These are phyloP conservation scores for Agonum fuliginosum DNA, from an alignment of 2,888 invertebrate genomes.

Conservation along the genomic window DNA sequence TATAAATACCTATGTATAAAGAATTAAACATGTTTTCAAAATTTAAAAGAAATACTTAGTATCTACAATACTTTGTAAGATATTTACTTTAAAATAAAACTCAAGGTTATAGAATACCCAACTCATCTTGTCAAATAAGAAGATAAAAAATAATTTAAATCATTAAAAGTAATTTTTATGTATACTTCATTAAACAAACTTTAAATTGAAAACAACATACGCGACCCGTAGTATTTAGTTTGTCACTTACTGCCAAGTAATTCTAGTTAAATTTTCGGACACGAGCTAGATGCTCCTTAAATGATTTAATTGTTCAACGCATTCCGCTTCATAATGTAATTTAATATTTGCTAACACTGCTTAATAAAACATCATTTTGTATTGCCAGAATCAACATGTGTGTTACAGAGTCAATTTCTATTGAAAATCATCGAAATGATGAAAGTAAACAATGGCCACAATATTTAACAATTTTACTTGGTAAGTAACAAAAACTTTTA, in stretches of 20 bases:
- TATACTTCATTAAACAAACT: too few species aligned
- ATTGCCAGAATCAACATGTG: background rate
- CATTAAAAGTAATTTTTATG: too few species aligned
- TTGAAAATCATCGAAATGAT: background rate
- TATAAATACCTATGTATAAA: too few species aligned
- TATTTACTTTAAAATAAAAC: too few species aligned
- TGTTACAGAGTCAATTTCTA: background rate
- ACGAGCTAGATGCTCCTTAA: too few species aligned
- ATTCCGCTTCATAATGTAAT: background rate
- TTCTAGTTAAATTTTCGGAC: too few species aligned
- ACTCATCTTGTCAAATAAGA: background rate
- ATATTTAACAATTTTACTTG: slow-evolving; percentile 48
- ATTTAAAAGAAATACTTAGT: too few species aligned
- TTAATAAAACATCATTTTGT: background rate
- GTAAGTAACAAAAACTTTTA: slow-evolving; percentile 57
- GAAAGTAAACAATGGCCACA: slow-evolving; percentile 59
- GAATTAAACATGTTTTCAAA: too few species aligned
- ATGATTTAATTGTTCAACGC: background rate
- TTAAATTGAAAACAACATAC: too few species aligned
- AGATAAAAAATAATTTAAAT: background rate
- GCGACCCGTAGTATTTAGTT: too few species aligned
- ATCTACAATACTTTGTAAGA: too few species aligned
- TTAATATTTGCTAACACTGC: background rate
- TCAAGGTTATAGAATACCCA: background rate
- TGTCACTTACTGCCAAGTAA: too few species aligned